Percentiles rank a stretch among this genome's conserved stretches.
These are phyloP conservation scores for Enteromius viviparus DNA, from an alignment of 2,797 vertebrate species.

Conservation along the genomic window DNA sequence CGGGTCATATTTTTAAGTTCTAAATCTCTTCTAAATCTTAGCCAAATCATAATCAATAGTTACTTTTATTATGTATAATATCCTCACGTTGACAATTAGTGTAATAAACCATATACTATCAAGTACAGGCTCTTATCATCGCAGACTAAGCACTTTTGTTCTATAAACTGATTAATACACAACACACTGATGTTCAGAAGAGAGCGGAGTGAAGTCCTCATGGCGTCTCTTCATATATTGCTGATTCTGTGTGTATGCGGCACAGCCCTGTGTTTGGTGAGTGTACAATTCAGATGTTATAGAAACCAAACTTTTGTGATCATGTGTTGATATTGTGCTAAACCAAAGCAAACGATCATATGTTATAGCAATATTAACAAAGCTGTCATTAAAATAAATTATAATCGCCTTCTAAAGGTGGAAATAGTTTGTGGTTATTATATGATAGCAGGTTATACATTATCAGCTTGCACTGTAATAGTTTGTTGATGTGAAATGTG, in stretches of 20 bases:
- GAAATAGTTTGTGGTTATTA: neutral
- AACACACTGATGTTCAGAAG: neutral
- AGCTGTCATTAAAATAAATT: neutral
- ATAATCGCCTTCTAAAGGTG: no score
- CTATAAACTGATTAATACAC: neutral
- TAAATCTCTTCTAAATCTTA: neutral
- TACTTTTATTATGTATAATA: neutral
- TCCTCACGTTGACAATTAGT: neutral
- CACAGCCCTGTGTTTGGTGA: conserved; percentile 60
- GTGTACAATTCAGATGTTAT: neutral
- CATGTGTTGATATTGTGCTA: neutral
- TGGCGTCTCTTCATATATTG: conserved; percentile 54
- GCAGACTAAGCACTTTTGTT: conserved; percentile 19
- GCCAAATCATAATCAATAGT: conserved; percentile 10
- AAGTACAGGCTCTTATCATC: conserved; percentile 15
- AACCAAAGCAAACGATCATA: neutral
- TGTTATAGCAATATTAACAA: neutral
- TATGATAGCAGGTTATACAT: neutral
- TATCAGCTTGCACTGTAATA: neutral
- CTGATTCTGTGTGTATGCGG: conserved; percentile 57
- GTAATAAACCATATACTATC: conserved; percentile 34
- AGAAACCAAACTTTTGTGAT: neutral
- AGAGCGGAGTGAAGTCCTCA: conserved; percentile 17
- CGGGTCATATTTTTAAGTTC: neutral
- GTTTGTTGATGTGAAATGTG: neutral